Conservation (phyloP, 2,113 vertebrate species). For the Triplophysa dalaica region DNA sequence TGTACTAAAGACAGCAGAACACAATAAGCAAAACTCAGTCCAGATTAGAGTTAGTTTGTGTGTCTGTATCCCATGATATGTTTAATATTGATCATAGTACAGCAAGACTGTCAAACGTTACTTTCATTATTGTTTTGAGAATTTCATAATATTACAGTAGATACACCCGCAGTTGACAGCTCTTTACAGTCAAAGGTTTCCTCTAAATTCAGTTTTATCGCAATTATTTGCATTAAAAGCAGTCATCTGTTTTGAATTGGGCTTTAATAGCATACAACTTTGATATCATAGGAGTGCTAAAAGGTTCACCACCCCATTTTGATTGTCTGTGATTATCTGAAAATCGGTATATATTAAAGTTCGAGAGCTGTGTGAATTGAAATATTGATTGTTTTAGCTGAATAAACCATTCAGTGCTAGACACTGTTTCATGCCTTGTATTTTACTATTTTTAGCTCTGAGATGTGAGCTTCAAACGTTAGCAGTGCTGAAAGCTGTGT, state of each 20-base stretch:
- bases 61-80: neutral
- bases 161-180: neutral
- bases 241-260: slow-evolving; percentile 48
- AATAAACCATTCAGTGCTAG: neutral
- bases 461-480: neutral
- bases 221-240: slow-evolving; percentile 41
- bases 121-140: neutral
- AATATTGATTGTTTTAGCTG: neutral
- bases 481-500: neutral
- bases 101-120: neutral
- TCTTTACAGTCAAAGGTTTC: slow-evolving; percentile 43
- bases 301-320: slow-evolving; percentile 34
- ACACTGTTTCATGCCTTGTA: neutral
- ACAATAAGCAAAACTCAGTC: neutral
- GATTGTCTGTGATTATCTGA: slow-evolving; percentile 48
- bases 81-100: neutral
- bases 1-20: too few relatives aligned
- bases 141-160: neutral
- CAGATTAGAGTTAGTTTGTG: neutral
- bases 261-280: slow-evolving; percentile 40
- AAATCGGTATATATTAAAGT: slow-evolving; percentile 44
- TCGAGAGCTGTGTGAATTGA: neutral
- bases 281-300: slow-evolving; percentile 46
- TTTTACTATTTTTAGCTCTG: neutral
- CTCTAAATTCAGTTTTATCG: neutral